phyloP scores from a whole-genome alignment of 2,888 invertebrate genomes.

The Synergus laeviventris region DNA sequence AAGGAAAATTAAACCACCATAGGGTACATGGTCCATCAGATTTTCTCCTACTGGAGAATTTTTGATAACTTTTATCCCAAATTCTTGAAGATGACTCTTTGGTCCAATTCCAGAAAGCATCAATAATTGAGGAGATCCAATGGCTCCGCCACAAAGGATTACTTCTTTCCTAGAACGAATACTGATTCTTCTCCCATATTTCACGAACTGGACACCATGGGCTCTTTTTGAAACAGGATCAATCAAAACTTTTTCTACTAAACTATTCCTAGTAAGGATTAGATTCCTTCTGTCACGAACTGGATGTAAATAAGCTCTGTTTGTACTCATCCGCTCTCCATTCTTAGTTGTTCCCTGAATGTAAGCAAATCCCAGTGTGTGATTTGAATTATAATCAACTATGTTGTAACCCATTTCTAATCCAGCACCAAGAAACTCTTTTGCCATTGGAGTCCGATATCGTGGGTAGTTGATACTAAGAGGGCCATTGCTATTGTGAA shows the following conservation, averaged over 20 bases:
- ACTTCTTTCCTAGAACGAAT: constrained; percentile 84
- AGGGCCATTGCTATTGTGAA: constrained; percentile 79
- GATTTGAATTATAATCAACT: constrained; percentile 81
- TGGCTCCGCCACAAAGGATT: constrained; percentile 85
- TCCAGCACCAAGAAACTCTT: constrained; percentile 82
- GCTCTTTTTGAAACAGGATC: constrained; percentile 79
- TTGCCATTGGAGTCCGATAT: constrained; percentile 79
- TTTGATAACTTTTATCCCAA: constrained; percentile 78
- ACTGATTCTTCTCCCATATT: constrained; percentile 77
- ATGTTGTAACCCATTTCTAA: constrained; percentile 80
- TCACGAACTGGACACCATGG: constrained; percentile 80
- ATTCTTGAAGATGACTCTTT: constrained; percentile 78
- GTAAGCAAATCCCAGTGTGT: constrained; percentile 80
- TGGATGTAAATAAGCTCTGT: constrained; percentile 82
- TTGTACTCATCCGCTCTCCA: constrained; percentile 83
- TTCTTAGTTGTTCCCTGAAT: constrained; percentile 82
- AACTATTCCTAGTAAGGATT: constrained; percentile 79
- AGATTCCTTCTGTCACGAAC: constrained; percentile 80
- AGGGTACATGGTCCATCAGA: constrained; percentile 84
- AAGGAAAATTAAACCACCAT: constrained; percentile 81
- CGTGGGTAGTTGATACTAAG: constrained; percentile 79
- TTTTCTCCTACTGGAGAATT: constrained; percentile 83
- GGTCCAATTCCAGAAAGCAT: constrained; percentile 89
- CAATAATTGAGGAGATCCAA: constrained; percentile 87
- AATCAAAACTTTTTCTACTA: constrained; percentile 80